These are phyloP conservation scores for Ctenoplectra terminalis DNA, from an alignment of 1,140 invertebrate genomes.

Conservation along the genomic window DNA sequence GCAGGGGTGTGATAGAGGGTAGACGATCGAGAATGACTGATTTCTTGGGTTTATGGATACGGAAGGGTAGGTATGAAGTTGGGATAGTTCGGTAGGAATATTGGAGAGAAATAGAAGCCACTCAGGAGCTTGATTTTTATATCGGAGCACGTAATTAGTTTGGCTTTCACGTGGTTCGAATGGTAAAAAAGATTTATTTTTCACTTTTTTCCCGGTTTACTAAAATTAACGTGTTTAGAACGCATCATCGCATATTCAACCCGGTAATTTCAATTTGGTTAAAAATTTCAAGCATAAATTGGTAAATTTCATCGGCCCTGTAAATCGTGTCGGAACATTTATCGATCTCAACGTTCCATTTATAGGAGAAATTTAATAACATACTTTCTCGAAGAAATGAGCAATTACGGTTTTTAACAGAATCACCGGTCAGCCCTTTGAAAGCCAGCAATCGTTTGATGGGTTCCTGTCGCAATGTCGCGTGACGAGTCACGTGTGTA, in stretches of 20 bases:
- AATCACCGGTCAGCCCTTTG: neutral
- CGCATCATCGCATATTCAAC: too few species aligned
- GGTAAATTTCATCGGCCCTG: too few species aligned
- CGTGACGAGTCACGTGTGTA: constrained; percentile 24
- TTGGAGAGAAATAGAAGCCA: too few species aligned
- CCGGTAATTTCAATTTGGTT: too few species aligned
- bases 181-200: too few species aligned
- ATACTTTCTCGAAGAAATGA: neutral
- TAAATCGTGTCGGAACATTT: neutral
- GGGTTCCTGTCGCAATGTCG: neutral
- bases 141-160: too few species aligned
- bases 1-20: neutral
- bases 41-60: neutral
- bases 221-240: too few species aligned
- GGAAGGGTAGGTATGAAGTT: neutral
- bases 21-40: neutral
- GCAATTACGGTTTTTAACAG: neutral
- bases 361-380: neutral
- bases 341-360: neutral
- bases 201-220: too few species aligned
- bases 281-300: too few species aligned
- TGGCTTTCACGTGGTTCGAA: too few species aligned
- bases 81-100: neutral
- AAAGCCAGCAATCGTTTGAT: neutral
- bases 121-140: too few species aligned